Conservation (phyloP, 2,113 vertebrate genomes). For the Pleuronectes platessa region DNA sequence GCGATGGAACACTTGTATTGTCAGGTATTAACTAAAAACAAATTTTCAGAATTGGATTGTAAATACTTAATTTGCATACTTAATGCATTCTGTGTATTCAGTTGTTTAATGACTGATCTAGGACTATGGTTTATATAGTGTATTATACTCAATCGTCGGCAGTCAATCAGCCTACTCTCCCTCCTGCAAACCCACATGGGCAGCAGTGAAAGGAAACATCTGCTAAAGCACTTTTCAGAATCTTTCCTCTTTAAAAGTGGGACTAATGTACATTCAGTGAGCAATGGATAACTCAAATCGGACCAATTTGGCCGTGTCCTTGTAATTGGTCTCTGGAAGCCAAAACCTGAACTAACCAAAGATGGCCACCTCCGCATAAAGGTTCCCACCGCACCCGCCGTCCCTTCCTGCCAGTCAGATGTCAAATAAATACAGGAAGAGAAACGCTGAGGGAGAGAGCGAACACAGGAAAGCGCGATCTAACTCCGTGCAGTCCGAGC, state of each 20-base stretch:
- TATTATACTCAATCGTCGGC: constrained; percentile 47
- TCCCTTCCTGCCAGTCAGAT: constrained; percentile 56
- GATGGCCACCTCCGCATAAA: constrained; percentile 48
- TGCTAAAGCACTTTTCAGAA: constrained; percentile 69
- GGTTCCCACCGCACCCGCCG: constrained; percentile 15
- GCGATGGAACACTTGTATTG: neutral
- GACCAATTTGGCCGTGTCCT: constrained; percentile 53
- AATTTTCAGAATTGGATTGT: neutral
- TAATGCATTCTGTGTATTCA: constrained; percentile 5
- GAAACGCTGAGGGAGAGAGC: constrained; percentile 41
- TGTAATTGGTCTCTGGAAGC: constrained; percentile 66
- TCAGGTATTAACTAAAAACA: neutral
- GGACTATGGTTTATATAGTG: constrained; percentile 32
- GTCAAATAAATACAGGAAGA: constrained; percentile 75
- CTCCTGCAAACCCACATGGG: constrained; percentile 43
- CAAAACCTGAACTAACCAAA: constrained; percentile 64
- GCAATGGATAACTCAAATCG: constrained; percentile 69
- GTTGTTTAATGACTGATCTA: constrained; percentile 29
- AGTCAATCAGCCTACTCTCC: constrained; percentile 63
- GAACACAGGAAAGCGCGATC: constrained; percentile 60
- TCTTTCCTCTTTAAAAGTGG: constrained; percentile 31
- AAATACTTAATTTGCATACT: neutral
- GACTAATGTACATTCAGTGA: constrained; percentile 61
- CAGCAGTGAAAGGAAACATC: constrained; percentile 72
- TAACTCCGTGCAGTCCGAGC: constrained; percentile 44